These are phyloP conservation scores for Eumaeus atala DNA, from an alignment of 1,140 invertebrate species.

Conservation along the genomic window DNA sequence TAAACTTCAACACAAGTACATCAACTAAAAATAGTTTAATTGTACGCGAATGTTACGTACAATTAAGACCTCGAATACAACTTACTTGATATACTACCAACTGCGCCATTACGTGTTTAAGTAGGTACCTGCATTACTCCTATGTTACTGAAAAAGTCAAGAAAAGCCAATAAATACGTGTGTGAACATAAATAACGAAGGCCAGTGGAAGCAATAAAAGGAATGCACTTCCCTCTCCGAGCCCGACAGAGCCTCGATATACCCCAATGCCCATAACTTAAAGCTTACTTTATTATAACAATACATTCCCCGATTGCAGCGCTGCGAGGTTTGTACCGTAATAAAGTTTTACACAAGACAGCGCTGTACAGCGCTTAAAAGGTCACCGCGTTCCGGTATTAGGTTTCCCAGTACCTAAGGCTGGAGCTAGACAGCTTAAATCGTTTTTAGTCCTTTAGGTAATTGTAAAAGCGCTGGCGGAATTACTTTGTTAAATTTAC, in stretches of 20 bases:
- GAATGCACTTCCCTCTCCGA: slow-evolving; percentile 34
- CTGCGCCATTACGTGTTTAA: too few relatives aligned
- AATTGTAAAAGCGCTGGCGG: not conserved
- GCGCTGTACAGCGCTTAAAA: slow-evolving; percentile 24
- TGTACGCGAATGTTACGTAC: too few relatives aligned
- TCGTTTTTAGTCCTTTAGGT: slow-evolving; percentile 29
- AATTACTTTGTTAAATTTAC: not conserved
- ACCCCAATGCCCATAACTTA: slow-evolving; percentile 39
- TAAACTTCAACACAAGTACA: too few relatives aligned
- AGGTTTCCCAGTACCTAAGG: slow-evolving; percentile 36
- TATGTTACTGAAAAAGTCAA: not conserved
- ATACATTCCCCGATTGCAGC: slow-evolving; percentile 16
- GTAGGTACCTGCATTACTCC: too few relatives aligned
- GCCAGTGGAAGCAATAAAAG: slow-evolving; percentile 37
- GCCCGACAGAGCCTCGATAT: slow-evolving; percentile 35
- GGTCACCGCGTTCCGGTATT: slow-evolving; percentile 15
- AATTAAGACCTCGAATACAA: too few relatives aligned
- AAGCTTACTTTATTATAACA: slow-evolving; percentile 42
- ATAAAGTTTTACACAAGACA: slow-evolving; percentile 19
- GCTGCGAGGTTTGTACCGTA: slow-evolving; percentile 18
- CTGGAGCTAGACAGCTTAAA: slow-evolving; percentile 39
- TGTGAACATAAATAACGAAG: slow-evolving; percentile 17
- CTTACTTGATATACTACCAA: too few relatives aligned
- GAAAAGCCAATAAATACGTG: slow-evolving; percentile 8
- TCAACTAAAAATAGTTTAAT: too few relatives aligned